Evolutionary conservation across 2,888 invertebrate species (phyloP).

Genomic region (Pelosia muscerda): DNA sequence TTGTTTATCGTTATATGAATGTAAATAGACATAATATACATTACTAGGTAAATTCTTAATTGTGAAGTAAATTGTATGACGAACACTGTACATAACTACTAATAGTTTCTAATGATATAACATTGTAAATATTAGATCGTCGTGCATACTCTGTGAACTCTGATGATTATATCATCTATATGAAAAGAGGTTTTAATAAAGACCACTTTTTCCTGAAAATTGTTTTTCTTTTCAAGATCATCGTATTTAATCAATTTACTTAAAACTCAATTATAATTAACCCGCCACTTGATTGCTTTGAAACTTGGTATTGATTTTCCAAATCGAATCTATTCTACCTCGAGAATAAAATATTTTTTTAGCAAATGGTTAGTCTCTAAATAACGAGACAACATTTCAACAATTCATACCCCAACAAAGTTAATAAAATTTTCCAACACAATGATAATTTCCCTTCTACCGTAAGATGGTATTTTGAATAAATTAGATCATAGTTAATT

Average conservation of each 20-base stretch:
- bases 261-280: too few relatives aligned
- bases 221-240: constrained; percentile 60
- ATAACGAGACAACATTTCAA: constrained; percentile 4
- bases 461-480: constrained; percentile 34
- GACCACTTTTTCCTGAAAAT: constrained; percentile 73
- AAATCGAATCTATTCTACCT: neutral
- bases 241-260: too few relatives aligned
- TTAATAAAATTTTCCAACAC: constrained; percentile 15
- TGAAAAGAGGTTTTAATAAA: constrained; percentile 77
- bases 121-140: constrained; percentile 74
- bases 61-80: constrained; percentile 32
- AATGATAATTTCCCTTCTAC: constrained; percentile 26
- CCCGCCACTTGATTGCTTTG: too few relatives aligned
- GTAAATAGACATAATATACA: constrained; percentile 35
- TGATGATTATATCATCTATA: constrained; percentile 61
- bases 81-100: constrained; percentile 50
- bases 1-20: constrained; percentile 34
- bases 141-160: constrained; percentile 73
- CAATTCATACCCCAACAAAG: constrained; percentile 9
- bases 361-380: neutral
- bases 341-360: neutral
- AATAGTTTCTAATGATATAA: constrained; percentile 55
- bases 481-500: constrained; percentile 38
- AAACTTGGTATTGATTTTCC: neutral
- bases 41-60: constrained; percentile 28